Base-by-base conservation (phyloP, 2,888 invertebrate species). In the Monopis laevigella region DNA sequence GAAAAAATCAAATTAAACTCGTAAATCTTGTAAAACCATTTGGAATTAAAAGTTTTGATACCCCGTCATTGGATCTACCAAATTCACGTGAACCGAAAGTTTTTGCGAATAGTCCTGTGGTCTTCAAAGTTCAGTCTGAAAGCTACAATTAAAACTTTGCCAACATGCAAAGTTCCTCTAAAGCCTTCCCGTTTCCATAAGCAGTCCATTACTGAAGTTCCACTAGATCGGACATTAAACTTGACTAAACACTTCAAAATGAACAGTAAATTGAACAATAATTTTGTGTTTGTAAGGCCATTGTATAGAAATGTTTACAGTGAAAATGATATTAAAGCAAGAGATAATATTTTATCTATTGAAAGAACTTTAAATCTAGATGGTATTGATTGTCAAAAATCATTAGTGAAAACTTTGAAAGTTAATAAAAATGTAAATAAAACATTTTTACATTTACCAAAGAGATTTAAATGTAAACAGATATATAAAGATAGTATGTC, bases 241-340 rank as follows among this genome's bases (percentile, higher is more conserved):
- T 10, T 24, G 10, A 43, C 50, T 46, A 41, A 45, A 45, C 21
- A 43, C 46, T 12, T 27, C 39, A 47, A 40, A 44, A 62, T 62
- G 62, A 59, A 54, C 48, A 51, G 47, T 39, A 49, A 51, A 40
- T 75, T 75, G 24, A 62, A 58, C 49, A 60, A 53, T 10, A 65
- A 66, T 32, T 48, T 59, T 8, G 52, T 53, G 45, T 62, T 69
- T 27, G 78, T 78, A 0, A 65, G 61, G 59, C 78, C 78, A 4
- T 58, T 78, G 30, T 78, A 77, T 42, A 62, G 54, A 45, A 71
- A 65, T 55, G 45, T 61, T 2, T n/a, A n/a, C n/a, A 64, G 54
- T 16, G 41, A 48, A 26, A 55, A 56, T 34, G 58, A 58, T 26
- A 10, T 3, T 7, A 39, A 39, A 24, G 10, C 27, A 39, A 16